Evolutionary conservation across 2,797 vertebrate species (phyloP), one percentile per base, ranked within the genome.

Genomic region (Australoheros facetus): DNA sequence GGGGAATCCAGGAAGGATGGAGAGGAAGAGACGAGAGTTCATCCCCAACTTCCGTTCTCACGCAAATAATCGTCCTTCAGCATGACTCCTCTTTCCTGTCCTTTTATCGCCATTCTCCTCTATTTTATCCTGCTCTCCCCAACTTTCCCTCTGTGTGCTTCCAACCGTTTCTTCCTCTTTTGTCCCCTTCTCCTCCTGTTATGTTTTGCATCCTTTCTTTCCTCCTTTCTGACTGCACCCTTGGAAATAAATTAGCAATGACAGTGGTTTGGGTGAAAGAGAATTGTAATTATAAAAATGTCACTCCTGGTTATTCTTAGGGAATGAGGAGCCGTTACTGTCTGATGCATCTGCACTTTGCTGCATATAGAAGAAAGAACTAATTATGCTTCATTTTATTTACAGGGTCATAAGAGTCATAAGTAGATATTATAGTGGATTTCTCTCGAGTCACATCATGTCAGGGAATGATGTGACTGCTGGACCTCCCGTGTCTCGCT

Each of bases 231-330:
- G 48, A 34, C 51, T 8, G 9, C 19, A 21, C 21, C 57, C 42
- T 59, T 17, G 45, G 51, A 76, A 87, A 91, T 90, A 82, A 92
- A 95, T 93, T 89, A 89, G 85, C 92, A 83, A 93, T 93, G 89
- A 89, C 83, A 90, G 81, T 85, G 74, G 80, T 87, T 88, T 88
- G 78, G 87, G 79, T 79, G 85, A 84, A 83, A 86, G 59, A 77
- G 85, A 90, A 92, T 85, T 82, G 87, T 87, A 94, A 95, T 95
- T 93, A 94, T 91, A 88, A 91, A 93, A 93, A 89, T 88, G 90
- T 94, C 93, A 93, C 79, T 93, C 87, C 83, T 84, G 81, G 89
- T 94, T 93, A 91, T 81, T 84, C 58, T 64, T 58, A 55, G 42
- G 77, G 78, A 86, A 87, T 39, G 74, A 80, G 77, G 81, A 83